Conservation (phyloP, 2,888 invertebrate genomes). For the Hyles lineata region DNA sequence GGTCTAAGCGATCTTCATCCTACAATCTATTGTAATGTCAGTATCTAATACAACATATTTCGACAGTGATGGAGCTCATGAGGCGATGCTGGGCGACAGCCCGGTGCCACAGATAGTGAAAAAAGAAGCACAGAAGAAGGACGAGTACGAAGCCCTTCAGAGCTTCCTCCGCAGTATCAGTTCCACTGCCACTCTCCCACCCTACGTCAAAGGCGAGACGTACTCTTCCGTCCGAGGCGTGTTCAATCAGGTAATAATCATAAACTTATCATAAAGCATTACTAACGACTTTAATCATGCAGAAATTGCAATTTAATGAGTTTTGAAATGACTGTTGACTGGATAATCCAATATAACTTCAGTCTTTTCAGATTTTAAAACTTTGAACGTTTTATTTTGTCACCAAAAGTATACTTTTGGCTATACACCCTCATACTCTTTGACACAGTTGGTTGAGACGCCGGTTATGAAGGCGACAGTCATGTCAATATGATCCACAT, state of each 20-base stretch:
- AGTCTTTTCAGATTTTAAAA: not conserved
- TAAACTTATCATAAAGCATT: constrained; percentile 26
- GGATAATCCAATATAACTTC: not conserved
- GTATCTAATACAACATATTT: constrained; percentile 27
- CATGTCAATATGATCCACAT: no score
- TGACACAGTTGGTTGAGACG: no score
- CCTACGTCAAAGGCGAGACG: constrained; percentile 79
- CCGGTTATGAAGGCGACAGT: no score
- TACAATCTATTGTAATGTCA: not conserved
- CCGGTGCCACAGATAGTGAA: constrained; percentile 61
- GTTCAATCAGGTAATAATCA: constrained; percentile 71
- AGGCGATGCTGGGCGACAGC: constrained; percentile 69
- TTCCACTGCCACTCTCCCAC: constrained; percentile 80
- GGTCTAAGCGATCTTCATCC: not conserved
- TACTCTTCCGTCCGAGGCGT: constrained; percentile 77
- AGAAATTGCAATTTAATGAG: not conserved
- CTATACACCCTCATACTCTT: no score
- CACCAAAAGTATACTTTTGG: no score
- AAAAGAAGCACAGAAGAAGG: constrained; percentile 65
- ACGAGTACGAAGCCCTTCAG: constrained; percentile 80
- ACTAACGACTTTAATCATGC: not conserved
- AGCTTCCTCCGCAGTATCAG: constrained; percentile 81
- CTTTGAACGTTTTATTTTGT: no score
- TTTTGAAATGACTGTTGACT: not conserved
- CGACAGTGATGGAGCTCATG: constrained; percentile 79